Conservation (phyloP, 2,888 invertebrate genomes). For the Hymenopus coronatus region DNA sequence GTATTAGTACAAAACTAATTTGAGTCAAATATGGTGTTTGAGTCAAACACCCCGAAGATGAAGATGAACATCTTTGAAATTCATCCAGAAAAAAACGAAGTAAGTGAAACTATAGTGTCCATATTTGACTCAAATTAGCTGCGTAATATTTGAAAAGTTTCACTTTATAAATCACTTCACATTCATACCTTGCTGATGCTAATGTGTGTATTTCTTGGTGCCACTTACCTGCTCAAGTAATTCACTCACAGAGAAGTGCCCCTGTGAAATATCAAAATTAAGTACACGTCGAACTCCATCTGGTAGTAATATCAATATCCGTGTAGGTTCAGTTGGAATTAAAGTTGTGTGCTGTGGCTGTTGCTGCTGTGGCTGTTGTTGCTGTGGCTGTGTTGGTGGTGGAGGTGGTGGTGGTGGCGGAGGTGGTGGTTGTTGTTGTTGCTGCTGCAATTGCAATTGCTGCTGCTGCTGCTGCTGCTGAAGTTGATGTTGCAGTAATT, state of each 20-base stretch:
- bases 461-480: constrained; percentile 31
- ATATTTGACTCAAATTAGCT: too few relatives aligned
- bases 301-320: constrained; percentile 1
- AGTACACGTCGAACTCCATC: constrained; percentile 2
- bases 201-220: neutral
- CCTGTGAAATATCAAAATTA: neutral
- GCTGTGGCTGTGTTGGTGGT: constrained; percentile 30
- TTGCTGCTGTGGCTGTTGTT: constrained; percentile 28
- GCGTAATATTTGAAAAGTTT: too few relatives aligned
- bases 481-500: neutral
- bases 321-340: neutral
- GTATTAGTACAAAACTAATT: too few relatives aligned
- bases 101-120: too few relatives aligned
- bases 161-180: too few relatives aligned
- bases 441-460: constrained; percentile 26
- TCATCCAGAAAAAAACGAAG: too few relatives aligned
- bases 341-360: neutral
- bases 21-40: too few relatives aligned
- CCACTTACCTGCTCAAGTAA: constrained; percentile 1
- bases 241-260: neutral
- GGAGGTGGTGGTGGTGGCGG: constrained; percentile 26
- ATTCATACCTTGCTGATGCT: too few relatives aligned
- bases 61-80: too few relatives aligned
- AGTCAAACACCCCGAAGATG: too few relatives aligned
- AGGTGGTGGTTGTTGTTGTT: neutral